Percentiles rank a stretch among this genome's conserved stretches.
These are phyloP conservation scores for Pocillopora damicornis DNA, from an alignment of 64 coral and sea anemone genomes.

Conservation along the genomic window DNA sequence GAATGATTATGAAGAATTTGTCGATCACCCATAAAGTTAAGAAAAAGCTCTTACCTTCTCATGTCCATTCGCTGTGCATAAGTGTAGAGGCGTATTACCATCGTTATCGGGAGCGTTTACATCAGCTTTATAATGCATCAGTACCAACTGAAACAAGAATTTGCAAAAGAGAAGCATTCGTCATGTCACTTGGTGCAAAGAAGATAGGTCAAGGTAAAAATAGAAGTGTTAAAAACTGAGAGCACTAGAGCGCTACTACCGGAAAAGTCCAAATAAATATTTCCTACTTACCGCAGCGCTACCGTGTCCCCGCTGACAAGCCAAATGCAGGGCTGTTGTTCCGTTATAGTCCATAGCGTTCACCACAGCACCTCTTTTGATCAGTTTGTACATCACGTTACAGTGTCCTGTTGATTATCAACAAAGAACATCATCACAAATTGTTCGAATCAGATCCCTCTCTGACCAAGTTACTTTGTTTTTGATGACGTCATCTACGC, in stretches of 20 bases:
- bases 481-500: background rate
- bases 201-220: no score
- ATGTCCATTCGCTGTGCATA: constrained; percentile 90
- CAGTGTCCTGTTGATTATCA: constrained; percentile 60
- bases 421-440: background rate
- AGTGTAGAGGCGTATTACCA: constrained; percentile 83
- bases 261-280: background rate
- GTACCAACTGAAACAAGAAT: constrained; percentile 54
- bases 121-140: constrained; percentile 94
- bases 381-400: constrained; percentile 64
- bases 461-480: background rate
- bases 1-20: background rate
- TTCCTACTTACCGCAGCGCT: constrained; percentile 63
- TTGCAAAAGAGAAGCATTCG: background rate
- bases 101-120: constrained; percentile 89
- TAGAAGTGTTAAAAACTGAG: no score
- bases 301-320: constrained; percentile 83
- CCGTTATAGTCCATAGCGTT: constrained; percentile 96
- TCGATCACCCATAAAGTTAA: background rate
- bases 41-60: constrained; percentile 52
- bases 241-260: background rate
- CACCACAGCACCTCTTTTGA: constrained; percentile 91
- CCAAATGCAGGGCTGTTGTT: constrained; percentile 87
- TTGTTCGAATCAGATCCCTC: background rate
- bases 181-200: no score